Base-by-base conservation (phyloP, 1,140 invertebrate species). In the Drosophila pectinifera region DNA sequence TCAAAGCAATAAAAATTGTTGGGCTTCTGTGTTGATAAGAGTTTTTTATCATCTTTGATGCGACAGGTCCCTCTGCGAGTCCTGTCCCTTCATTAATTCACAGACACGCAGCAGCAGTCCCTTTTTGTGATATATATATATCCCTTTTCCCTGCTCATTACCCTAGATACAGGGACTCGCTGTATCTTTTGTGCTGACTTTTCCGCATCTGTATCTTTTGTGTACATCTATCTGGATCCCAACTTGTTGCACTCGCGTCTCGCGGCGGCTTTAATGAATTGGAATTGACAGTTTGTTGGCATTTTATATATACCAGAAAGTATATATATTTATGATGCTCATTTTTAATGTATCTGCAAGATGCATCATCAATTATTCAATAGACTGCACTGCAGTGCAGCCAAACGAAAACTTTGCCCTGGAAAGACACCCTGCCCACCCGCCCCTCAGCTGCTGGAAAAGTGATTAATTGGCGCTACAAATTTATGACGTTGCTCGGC, bases 401-500 rank as follows among this genome's bases (percentile, higher is more conserved):
- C 55, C 75, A 73, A 77, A 62, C 46, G 53, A 75, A 65, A 75
- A 75, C 39, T 75, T 75, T 75, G 31, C 73, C 59, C 49, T 58
- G 49, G 26, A 26, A 26, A n/a, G n/a, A n/a, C n/a, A n/a, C n/a
- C n/a, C n/a, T n/a, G n/a, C n/a, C n/a, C 26, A 13, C 10, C 39
- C 39, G 7, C 2, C 36, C 22, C 8, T 26, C 14, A 11, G 1
- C 2, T 18, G 39, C 63, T 43, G 63, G 53, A 48, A 59, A 69
- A 88, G 86, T 84, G 76, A 88, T 88, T 89, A 88, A 88, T 88
- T 88, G 84, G 84, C 84, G 80, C 84, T 84, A 88, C 84, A 89
- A 88, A 88, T 88, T 89, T 89, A 89, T 83, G 84, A 89, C 80
- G 73, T 80, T 62, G 72, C 74, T 70, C 68, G 63, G 78, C 26